Conservation (phyloP, 2,888 invertebrate species). For the Drosophila kambysellisi region DNA sequence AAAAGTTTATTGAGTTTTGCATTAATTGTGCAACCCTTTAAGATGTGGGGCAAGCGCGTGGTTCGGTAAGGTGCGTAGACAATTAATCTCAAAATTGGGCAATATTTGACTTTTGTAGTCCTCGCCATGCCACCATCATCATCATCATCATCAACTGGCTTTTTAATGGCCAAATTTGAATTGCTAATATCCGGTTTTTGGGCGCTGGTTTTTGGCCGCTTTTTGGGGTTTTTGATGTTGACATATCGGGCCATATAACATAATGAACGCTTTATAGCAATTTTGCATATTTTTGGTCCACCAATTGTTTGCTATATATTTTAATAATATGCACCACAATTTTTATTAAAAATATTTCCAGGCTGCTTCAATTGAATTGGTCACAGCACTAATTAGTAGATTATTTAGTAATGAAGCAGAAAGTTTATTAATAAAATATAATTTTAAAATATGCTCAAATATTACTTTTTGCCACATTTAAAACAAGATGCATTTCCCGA, state of each 20-base stretch:
- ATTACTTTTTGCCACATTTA: background rate
- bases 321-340: slow-evolving; percentile 46
- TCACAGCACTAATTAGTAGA: slow-evolving; percentile 16
- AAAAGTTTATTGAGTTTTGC: slow-evolving; percentile 81
- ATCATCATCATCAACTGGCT: slow-evolving; percentile 63
- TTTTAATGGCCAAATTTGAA: slow-evolving; percentile 81
- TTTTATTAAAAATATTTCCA: slow-evolving; percentile 32
- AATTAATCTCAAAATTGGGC: slow-evolving; percentile 82
- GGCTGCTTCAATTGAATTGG: slow-evolving; percentile 7
- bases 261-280: slow-evolving; percentile 71
- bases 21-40: slow-evolving; percentile 79
- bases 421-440: background rate
- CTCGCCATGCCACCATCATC: slow-evolving; percentile 26
- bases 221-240: slow-evolving; percentile 61
- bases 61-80: slow-evolving; percentile 76
- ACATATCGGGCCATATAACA: slow-evolving; percentile 76
- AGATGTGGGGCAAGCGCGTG: slow-evolving; percentile 43
- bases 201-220: slow-evolving; percentile 33
- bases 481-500: background rate
- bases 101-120: slow-evolving; percentile 82
- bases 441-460: background rate
- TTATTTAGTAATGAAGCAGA: background rate
- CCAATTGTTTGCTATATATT: slow-evolving; percentile 24
- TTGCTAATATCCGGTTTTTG: slow-evolving; percentile 66
- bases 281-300: slow-evolving; percentile 66